phyloP scores from a whole-genome alignment of 1,140 invertebrate species.

The Chionoecetes opilio region DNA sequence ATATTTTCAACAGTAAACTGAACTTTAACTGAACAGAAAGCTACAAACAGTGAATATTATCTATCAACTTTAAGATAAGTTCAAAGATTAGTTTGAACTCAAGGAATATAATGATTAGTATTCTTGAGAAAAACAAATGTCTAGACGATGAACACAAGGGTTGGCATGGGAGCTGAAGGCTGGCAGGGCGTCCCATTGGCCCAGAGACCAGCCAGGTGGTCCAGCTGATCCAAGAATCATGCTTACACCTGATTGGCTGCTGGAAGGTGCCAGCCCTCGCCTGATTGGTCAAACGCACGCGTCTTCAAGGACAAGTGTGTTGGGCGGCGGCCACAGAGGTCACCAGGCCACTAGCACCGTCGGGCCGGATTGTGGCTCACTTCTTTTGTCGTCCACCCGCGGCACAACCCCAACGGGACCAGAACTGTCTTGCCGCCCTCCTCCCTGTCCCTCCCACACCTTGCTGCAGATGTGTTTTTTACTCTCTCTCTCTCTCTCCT shows the following conservation, averaged over 20 bases:
- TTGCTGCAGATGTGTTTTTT: background rate
- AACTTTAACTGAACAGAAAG: no score
- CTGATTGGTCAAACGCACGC: slow-evolving; percentile 25
- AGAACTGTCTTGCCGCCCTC: background rate
- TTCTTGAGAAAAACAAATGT: slow-evolving; percentile 12
- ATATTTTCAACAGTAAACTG: background rate
- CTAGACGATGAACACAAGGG: background rate
- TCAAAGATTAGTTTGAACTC: background rate
- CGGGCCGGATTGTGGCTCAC: slow-evolving; percentile 1
- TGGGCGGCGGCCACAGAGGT: background rate
- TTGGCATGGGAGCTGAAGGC: background rate
- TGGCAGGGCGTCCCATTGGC: slow-evolving; percentile 4
- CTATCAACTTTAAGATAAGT: background rate
- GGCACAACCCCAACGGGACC: slow-evolving; percentile 2
- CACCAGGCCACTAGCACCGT: background rate
- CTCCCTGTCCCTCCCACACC: background rate
- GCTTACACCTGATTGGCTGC: background rate
- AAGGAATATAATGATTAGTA: background rate
- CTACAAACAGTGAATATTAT: no score
- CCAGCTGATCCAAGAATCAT: background rate
- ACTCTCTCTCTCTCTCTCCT: background rate
- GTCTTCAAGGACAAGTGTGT: slow-evolving; percentile 16
- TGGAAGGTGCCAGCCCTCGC: background rate
- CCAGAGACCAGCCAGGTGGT: background rate
- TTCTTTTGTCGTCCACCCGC: slow-evolving; percentile 1